Evolutionary conservation across 2,113 vertebrate species (phyloP).

Genomic region (Lophura nycthemera): DNA sequence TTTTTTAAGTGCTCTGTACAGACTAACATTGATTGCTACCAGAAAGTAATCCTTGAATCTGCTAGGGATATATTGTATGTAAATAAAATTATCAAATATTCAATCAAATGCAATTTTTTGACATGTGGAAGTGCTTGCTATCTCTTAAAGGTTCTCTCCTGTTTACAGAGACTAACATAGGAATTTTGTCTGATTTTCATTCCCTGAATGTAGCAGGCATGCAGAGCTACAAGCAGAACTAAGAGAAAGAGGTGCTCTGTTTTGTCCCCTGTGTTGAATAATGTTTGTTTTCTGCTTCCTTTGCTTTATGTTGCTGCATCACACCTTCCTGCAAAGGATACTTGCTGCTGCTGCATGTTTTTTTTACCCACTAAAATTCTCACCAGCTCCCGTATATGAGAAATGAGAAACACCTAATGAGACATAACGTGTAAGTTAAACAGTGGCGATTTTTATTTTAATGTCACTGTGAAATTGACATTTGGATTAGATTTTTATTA

Average conservation of each 20-base stretch:
- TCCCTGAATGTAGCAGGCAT: not conserved
- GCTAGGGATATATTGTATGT: not conserved
- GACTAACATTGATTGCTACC: not conserved
- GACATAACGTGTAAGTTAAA: not conserved
- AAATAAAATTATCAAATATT: not conserved
- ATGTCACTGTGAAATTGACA: not conserved
- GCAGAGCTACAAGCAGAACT: not conserved
- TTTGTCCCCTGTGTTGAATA: not conserved
- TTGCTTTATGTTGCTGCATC: not conserved
- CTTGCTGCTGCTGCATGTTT: not conserved
- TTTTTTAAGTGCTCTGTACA: not conserved
- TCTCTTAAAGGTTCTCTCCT: not conserved
- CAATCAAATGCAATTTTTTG: no score
- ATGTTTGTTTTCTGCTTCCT: not conserved
- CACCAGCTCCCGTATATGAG: not conserved
- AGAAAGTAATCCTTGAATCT: not conserved
- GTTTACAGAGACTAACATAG: not conserved
- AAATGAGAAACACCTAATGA: not conserved
- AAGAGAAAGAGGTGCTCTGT: not conserved
- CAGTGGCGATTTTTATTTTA: not conserved
- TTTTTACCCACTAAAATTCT: not conserved
- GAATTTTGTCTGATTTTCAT: not conserved
- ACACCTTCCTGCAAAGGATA: not conserved
- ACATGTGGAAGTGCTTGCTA: accelerated
- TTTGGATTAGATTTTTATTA: not conserved